phyloP scores from a whole-genome alignment of 2,888 invertebrate species.

The Homarus gammarus region DNA sequence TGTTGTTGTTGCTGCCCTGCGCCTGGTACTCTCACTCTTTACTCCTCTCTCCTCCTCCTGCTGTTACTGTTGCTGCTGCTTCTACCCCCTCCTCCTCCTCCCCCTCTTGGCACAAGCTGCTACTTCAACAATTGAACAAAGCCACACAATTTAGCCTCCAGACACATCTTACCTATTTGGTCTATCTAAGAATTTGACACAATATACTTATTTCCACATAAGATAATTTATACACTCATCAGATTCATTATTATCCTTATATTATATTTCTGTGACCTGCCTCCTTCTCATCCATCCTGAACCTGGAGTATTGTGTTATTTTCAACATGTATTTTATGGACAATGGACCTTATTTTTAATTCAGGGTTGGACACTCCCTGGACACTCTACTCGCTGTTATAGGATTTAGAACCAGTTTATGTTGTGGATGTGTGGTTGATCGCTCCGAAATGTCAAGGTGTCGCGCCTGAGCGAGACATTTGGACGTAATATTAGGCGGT shows the following conservation, averaged over 20 bases:
- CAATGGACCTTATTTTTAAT: neutral
- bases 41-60: neutral
- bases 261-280: neutral
- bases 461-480: neutral
- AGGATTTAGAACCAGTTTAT: neutral
- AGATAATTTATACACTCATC: neutral
- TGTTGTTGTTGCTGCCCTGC: neutral
- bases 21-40: neutral
- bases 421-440: neutral
- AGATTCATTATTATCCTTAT: neutral
- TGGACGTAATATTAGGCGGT: no score
- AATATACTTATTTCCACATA: neutral
- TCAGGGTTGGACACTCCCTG: neutral
- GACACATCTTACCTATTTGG: neutral
- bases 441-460: neutral
- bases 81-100: neutral
- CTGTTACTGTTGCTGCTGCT: neutral
- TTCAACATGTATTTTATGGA: neutral
- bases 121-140: neutral
- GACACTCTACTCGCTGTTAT: neutral
- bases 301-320: neutral
- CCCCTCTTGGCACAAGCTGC: no score
- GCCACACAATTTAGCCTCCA: constrained; percentile 11
- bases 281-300: neutral
- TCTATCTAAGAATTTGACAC: no score